phyloP scores from a whole-genome alignment of 2,113 vertebrate species.

The Caloenas nicobarica region DNA sequence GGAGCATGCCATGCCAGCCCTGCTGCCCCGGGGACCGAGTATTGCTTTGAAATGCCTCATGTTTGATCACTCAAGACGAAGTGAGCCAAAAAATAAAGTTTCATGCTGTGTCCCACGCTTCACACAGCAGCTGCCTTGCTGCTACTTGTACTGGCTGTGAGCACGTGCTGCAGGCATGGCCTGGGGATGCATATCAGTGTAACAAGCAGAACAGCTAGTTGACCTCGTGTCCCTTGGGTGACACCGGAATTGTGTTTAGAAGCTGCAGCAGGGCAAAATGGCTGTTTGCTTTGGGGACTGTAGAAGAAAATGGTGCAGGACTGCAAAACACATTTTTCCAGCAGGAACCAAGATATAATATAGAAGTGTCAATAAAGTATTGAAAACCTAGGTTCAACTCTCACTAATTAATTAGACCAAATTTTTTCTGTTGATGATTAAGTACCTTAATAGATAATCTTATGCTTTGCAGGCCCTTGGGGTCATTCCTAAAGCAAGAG shows the following conservation, averaged over 20 bases:
- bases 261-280: not conserved
- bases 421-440: not conserved
- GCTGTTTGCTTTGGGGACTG: not conserved
- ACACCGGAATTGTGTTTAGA: not conserved
- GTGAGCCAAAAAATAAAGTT: accelerated
- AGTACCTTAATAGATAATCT: not conserved
- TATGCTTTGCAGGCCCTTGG: not conserved
- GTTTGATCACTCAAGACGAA: not conserved
- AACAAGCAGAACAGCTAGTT: not conserved
- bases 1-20: accelerated
- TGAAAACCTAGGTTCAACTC: not conserved
- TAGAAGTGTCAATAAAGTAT: not conserved
- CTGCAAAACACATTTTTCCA: not conserved
- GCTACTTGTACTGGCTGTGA: accelerated
- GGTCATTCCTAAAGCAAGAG: accelerated
- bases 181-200: not conserved
- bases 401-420: not conserved
- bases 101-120: accelerated
- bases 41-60: not conserved
- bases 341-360: not conserved
- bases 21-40: accelerated
- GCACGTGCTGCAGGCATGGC: accelerated
- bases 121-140: accelerated
- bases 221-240: not conserved
- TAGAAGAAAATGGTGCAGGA: not conserved